Evolutionary conservation across 2,888 invertebrate genomes (phyloP), one percentile per base, ranked within the genome.

Genomic region (Galeruca laticollis): DNA sequence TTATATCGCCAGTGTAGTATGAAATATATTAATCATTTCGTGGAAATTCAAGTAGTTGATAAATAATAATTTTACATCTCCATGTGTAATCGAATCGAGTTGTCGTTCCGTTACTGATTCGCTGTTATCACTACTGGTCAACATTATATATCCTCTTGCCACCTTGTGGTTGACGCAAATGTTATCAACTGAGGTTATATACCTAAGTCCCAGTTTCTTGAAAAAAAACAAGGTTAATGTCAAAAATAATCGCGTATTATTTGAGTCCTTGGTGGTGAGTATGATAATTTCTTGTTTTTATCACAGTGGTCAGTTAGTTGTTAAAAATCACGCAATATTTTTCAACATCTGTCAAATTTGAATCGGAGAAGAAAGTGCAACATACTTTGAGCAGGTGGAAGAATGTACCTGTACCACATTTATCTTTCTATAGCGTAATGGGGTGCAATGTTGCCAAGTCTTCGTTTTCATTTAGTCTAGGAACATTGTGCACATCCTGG

Each of bases 141-240:
- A 47, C 15, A 18, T 47, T 47, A 15, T 47, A 47, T 47, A 47
- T 47, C 15, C 47, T 18, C 9, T 18, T 5, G 18, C 47, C 18
- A 15, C 47, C 47, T 15, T 47, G 18, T 47, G 47, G 47, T 47
- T 15, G 47, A 47, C 47, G 47, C 47, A 47, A 47, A 15, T 15
- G 8, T 47, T 47, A 47, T 47, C 47, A 47, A 18, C 47, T 15
- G 18, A 3, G 47, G 47, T 47, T 15, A 47, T 47, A 13, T 47
- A 47, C 47, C 47, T 47, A 47, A 18, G 47, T 47, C 15, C 47
- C 18, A 47, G 47, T 47, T 18, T 47, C 47, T 15, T 15, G 8
- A 9, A 40, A 15, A 18, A 15, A 47, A 26, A 26, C 26, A 26
- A 26, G 26, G 26, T 26, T 26, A 26, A 26, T 26, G 26, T 26